phyloP scores from a whole-genome alignment of 92 coral and sea anemone genomes.

The Paramuricea clavata region DNA sequence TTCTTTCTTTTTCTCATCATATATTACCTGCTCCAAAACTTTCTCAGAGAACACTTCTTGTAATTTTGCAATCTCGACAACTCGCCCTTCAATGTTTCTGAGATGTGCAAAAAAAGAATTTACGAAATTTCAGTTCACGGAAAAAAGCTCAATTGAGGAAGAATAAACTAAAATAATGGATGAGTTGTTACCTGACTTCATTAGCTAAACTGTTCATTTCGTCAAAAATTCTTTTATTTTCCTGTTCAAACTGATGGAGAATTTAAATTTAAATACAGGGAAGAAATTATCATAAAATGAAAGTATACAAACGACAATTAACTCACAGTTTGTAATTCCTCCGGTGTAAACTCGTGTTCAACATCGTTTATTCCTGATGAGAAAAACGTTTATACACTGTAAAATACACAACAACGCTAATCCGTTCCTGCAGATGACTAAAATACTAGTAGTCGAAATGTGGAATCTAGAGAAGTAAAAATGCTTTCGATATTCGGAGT shows the following conservation, averaged over 20 bases:
- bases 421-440: too few relatives aligned
- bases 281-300: neutral
- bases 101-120: too few relatives aligned
- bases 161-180: neutral
- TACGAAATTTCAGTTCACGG: too few relatives aligned
- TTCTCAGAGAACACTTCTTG: slow-evolving; percentile 98
- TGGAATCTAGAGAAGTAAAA: too few relatives aligned
- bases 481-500: too few relatives aligned
- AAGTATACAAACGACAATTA: too few relatives aligned
- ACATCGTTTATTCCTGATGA: slow-evolving; percentile 46
- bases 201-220: slow-evolving; percentile 99
- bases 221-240: slow-evolving; percentile 89
- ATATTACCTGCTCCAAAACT: slow-evolving; percentile 92
- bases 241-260: slow-evolving; percentile 87
- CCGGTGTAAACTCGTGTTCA: slow-evolving; percentile 80
- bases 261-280: neutral
- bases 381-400: too few relatives aligned
- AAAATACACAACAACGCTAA: too few relatives aligned
- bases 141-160: neutral
- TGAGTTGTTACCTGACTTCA: slow-evolving; percentile 98
- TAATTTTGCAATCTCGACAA: slow-evolving; percentile 92
- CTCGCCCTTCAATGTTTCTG: slow-evolving; percentile 97
- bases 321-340: slow-evolving; percentile 91
- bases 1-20: too few relatives aligned
- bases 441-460: too few relatives aligned